Percentiles rank a stretch among this genome's conserved stretches.
These are phyloP conservation scores for Antrozous pallidus DNA, from an alignment of 2,797 vertebrate species.

Conservation along the genomic window DNA sequence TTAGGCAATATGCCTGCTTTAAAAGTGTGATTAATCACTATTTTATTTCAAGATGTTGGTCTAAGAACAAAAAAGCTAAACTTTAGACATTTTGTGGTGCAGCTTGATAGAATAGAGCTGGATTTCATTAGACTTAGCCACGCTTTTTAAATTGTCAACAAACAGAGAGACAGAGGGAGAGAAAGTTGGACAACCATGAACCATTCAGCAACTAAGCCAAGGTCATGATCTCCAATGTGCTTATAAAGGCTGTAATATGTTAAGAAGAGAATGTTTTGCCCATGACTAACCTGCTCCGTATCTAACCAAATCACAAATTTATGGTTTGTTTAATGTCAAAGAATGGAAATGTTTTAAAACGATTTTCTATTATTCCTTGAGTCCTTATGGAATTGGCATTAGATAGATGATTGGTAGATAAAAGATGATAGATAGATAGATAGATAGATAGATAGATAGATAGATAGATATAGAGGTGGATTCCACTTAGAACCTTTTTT, in stretches of 20 bases:
- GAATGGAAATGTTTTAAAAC: background rate
- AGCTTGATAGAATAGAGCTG: background rate
- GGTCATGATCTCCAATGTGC: background rate
- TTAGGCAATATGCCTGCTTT: constrained; percentile 20
- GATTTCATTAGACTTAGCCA: background rate
- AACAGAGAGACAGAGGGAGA: background rate
- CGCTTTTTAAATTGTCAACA: background rate
- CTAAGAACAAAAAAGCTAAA: background rate
- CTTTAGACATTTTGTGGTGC: background rate
- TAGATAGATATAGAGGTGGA: background rate
- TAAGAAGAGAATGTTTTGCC: background rate
- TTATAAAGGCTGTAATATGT: background rate
- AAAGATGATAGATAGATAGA: background rate
- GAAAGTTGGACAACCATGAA: background rate
- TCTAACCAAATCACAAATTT: background rate
- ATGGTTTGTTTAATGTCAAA: background rate
- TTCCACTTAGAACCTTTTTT: background rate
- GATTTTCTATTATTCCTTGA: background rate
- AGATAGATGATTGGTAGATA: background rate
- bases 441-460: too few species aligned
- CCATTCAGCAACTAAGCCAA: background rate
- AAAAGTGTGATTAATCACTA: constrained; percentile 35
- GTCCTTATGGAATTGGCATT: background rate
- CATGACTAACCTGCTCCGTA: background rate
- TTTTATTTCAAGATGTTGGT: constrained; percentile 47